A percentile compares a stretch with the other conserved stretches of the same genome.
These are phyloP conservation scores for Drosophila ogumai DNA, from an alignment of 1,140 invertebrate genomes.

Conservation along the genomic window DNA sequence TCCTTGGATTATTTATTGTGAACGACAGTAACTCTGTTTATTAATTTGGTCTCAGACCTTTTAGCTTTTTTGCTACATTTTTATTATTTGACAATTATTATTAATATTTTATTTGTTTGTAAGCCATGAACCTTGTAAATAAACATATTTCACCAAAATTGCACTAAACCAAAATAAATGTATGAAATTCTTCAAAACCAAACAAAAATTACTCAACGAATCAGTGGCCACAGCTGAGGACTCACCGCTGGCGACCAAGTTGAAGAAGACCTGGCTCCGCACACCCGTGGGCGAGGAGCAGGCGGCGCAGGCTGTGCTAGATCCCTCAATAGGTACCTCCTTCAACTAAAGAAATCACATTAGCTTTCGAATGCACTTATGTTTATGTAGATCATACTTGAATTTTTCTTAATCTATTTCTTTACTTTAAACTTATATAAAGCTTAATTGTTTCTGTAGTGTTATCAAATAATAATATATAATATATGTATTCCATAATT, in stretches of 20 bases:
- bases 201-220: conserved; percentile 42
- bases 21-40: conserved; percentile 23
- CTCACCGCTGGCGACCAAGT: conserved; percentile 88
- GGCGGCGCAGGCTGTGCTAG: conserved; percentile 87
- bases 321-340: conserved; percentile 87
- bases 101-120: conserved; percentile 2
- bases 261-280: conserved; percentile 89
- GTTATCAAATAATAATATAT: no score
- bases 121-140: conserved; percentile 62
- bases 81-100: conserved; percentile 18
- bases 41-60: conserved; percentile 61
- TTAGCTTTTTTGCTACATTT: conserved; percentile 2
- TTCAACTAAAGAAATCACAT: conserved; percentile 21
- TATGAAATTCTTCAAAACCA: conserved; percentile 11
- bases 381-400: not conserved
- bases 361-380: conserved; percentile 6
- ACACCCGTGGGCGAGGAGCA: conserved; percentile 88
- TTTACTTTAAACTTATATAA: not conserved
- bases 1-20: not conserved
- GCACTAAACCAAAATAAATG: conserved; percentile 17
- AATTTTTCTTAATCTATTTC: not conserved
- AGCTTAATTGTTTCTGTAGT: not conserved
- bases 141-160: conserved; percentile 40
- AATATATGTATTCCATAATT: not conserved
- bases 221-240: conserved; percentile 88